Evolutionary conservation across 2,888 invertebrate genomes (phyloP).

Genomic region (Camponotus fellah): DNA sequence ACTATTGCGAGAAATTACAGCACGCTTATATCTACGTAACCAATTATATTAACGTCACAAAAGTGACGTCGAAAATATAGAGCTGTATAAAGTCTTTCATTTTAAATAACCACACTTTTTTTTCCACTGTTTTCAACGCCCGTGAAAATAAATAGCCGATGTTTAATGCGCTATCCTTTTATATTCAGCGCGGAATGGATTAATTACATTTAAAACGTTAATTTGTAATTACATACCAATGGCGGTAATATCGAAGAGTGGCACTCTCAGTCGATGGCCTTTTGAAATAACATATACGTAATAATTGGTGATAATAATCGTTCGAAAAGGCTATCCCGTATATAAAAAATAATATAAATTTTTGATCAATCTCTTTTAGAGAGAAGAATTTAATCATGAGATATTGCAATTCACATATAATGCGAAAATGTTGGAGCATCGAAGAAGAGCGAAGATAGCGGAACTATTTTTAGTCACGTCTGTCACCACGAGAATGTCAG

Average conservation of each 20-base stretch:
- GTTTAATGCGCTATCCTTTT: conserved; percentile 26
- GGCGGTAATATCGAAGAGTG: conserved; percentile 2
- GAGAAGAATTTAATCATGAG: conserved; percentile 1
- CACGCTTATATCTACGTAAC: conserved; percentile 34
- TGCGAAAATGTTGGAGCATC: conserved; percentile 1
- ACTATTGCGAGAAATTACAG: conserved; percentile 39
- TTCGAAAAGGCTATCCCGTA: not conserved
- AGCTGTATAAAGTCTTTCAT: conserved; percentile 17
- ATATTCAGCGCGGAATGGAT: conserved; percentile 5
- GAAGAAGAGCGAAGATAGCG: conserved; percentile 34
- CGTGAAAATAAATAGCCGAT: conserved; percentile 32
- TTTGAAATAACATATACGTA: conserved; percentile 13
- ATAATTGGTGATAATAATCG: conserved; percentile 10
- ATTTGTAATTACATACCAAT: conserved; percentile 31
- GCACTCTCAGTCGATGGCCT: conserved; percentile 5
- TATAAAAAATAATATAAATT: conserved; percentile 6
- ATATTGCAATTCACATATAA: not conserved
- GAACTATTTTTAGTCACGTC: conserved; percentile 43
- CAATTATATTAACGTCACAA: conserved; percentile 52
- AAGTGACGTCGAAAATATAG: conserved; percentile 15
- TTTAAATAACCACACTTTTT: conserved; percentile 7
- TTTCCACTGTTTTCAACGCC: not conserved
- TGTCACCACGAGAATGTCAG: conserved; percentile 38
- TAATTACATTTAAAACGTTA: conserved; percentile 20
- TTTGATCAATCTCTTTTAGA: not conserved